These are phyloP conservation scores for Thunnus maccoyii DNA, from an alignment of 2,113 vertebrate species.

Conservation along the genomic window DNA sequence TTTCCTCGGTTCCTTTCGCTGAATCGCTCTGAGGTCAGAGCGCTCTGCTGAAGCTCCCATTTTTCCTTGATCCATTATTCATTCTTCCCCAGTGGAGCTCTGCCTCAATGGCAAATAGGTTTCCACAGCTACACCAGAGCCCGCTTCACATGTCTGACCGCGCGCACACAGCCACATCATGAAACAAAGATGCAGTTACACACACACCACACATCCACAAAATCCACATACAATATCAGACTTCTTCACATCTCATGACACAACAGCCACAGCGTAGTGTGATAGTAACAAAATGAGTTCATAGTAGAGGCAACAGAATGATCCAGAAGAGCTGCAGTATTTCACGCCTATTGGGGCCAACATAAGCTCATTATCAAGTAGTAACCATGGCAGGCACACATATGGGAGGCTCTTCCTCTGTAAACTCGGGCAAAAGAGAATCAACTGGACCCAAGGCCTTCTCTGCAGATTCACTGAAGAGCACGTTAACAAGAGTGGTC, in stretches of 20 bases:
- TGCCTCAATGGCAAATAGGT: constrained; percentile 76
- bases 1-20: constrained; percentile 61
- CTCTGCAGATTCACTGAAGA: constrained; percentile 58
- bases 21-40: constrained; percentile 73
- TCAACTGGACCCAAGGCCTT: constrained; percentile 28
- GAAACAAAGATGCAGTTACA: constrained; percentile 43
- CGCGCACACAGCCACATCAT: constrained; percentile 24
- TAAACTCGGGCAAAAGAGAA: constrained; percentile 11
- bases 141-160: constrained; percentile 37
- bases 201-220: constrained; percentile 4
- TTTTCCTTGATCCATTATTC: constrained; percentile 85
- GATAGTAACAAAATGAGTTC: constrained; percentile 58
- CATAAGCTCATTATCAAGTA: constrained; percentile 73
- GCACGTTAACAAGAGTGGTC: constrained; percentile 42
- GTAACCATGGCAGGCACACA: constrained; percentile 55
- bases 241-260: constrained; percentile 39
- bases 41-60: constrained; percentile 73
- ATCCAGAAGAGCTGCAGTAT: constrained; percentile 63
- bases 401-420: constrained; percentile 27
- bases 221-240: constrained; percentile 5
- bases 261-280: constrained; percentile 13
- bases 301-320: constrained; percentile 56
- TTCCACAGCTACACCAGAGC: constrained; percentile 69
- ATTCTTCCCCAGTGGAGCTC: constrained; percentile 75
- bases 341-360: constrained; percentile 66